Conservation (phyloP, 2,888 invertebrate species). For the Pheosia gnoma region DNA sequence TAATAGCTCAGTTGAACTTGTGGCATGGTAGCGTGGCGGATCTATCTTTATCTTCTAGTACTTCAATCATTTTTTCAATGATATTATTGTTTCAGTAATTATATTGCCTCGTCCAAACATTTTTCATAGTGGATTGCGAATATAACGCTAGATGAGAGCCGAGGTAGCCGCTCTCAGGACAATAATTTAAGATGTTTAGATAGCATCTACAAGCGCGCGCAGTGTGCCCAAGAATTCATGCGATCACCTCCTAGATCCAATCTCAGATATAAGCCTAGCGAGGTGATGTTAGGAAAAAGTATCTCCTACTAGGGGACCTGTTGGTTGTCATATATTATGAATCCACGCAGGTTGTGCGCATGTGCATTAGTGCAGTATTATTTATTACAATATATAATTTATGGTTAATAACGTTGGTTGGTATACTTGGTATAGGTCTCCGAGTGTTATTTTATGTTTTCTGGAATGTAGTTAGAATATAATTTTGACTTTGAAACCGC, state of each 20-base stretch:
- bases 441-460: too few species aligned
- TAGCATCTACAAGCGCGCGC: constrained; percentile 78
- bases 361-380: constrained; percentile 48
- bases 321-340: constrained; percentile 71
- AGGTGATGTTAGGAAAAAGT: constrained; percentile 79
- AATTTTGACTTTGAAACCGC: too few species aligned
- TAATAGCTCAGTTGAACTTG: too few species aligned
- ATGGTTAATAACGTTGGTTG: background rate
- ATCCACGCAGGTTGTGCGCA: constrained; percentile 46
- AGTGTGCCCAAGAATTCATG: constrained; percentile 80
- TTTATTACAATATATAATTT: constrained; percentile 40
- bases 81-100: background rate
- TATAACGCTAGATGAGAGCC: constrained; percentile 68
- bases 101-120: constrained; percentile 57
- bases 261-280: constrained; percentile 71
- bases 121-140: constrained; percentile 56
- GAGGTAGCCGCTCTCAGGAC: constrained; percentile 70
- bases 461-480: too few species aligned
- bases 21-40: too few species aligned
- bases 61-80: background rate
- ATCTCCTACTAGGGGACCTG: constrained; percentile 62
- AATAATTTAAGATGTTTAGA: constrained; percentile 83
- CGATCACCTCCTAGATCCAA: constrained; percentile 78
- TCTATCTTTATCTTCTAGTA: too few species aligned
- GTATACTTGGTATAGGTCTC: background rate